Evolutionary conservation across 2,113 vertebrate species (phyloP).

Genomic region (Orientallactaga bullata): DNA sequence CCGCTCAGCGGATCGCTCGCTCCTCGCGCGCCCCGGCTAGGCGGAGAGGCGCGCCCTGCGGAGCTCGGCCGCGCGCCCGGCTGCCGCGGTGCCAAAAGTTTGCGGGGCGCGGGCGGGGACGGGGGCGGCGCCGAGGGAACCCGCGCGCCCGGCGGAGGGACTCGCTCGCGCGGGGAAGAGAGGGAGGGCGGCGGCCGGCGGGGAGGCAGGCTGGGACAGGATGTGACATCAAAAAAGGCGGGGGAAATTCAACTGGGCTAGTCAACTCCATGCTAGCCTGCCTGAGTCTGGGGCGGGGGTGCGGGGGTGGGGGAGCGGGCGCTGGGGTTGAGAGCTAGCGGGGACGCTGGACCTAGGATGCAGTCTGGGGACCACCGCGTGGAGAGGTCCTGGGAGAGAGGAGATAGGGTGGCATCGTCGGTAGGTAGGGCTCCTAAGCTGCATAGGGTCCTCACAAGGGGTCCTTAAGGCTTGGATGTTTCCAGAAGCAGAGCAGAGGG

Average conservation of each 20-base stretch:
- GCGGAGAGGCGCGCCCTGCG: conserved; percentile 76
- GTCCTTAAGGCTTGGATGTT: not conserved
- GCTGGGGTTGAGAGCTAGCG: too few relatives aligned
- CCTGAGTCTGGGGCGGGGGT: fast-evolving
- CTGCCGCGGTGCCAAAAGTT: conserved; percentile 90
- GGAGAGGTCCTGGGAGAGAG: too few relatives aligned
- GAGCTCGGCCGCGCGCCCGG: conserved; percentile 82
- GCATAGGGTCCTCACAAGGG: not conserved
- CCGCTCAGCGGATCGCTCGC: conserved; percentile 65
- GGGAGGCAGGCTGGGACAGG: conserved; percentile 88
- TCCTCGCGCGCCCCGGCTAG: conserved; percentile 84
- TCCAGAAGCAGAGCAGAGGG: fast-evolving
- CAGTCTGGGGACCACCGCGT: fast-evolving
- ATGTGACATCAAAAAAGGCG: conserved; percentile 91
- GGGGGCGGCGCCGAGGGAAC: conserved; percentile 65
- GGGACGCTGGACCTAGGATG: too few relatives aligned
- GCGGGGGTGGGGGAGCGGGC: too few relatives aligned
- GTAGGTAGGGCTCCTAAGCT: not conserved
- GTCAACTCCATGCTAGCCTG: not conserved
- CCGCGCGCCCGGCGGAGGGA: conserved; percentile 8
- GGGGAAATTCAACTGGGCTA: conserved; percentile 90
- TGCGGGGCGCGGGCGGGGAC: conserved; percentile 81
- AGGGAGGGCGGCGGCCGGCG: conserved; percentile 77
- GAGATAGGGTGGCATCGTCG: fast-evolving
- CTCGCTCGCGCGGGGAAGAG: conserved; percentile 54